Conservation (phyloP, 2,888 invertebrate genomes). For the Allolobophora icterica region DNA sequence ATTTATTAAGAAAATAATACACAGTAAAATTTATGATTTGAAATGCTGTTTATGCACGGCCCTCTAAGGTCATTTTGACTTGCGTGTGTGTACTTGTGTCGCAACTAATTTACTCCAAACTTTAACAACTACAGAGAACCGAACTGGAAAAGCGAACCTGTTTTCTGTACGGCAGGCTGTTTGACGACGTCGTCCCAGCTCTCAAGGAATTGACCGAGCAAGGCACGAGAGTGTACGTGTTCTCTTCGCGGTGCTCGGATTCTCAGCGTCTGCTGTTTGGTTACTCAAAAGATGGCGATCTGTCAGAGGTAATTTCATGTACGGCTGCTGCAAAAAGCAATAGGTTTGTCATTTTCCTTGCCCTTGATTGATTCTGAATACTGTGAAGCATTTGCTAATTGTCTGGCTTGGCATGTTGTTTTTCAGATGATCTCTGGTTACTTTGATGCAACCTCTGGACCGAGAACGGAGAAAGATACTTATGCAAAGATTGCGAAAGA, state of each 20-base stretch:
- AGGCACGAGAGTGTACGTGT: conserved; percentile 74
- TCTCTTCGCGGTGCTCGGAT: conserved; percentile 84
- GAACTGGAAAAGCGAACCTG: conserved; percentile 27
- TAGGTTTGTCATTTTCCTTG: conserved; percentile 20
- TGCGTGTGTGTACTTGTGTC: not conserved
- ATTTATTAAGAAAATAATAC: not conserved
- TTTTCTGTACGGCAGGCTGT: conserved; percentile 73
- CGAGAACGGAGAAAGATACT: conserved; percentile 76
- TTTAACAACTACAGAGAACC: conserved; percentile 27
- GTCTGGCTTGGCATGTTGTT: not conserved
- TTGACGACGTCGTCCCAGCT: conserved; percentile 80
- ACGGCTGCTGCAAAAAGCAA: conserved; percentile 18
- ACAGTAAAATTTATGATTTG: not conserved
- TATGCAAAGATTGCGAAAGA: conserved; percentile 79
- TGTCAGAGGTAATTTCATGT: conserved; percentile 70
- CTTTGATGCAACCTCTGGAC: conserved; percentile 85
- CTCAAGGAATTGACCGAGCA: conserved; percentile 77
- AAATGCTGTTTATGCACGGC: conserved; percentile 27
- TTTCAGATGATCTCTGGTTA: conserved; percentile 75
- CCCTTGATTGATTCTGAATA: not conserved
- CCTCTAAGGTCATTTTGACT: not conserved
- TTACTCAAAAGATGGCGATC: conserved; percentile 78
- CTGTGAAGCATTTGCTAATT: not conserved
- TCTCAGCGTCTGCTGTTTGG: conserved; percentile 87
- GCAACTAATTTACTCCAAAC: conserved; percentile 4